Evolutionary conservation across 2,888 invertebrate species (phyloP).

Genomic region (Tachystola acroxantha): DNA sequence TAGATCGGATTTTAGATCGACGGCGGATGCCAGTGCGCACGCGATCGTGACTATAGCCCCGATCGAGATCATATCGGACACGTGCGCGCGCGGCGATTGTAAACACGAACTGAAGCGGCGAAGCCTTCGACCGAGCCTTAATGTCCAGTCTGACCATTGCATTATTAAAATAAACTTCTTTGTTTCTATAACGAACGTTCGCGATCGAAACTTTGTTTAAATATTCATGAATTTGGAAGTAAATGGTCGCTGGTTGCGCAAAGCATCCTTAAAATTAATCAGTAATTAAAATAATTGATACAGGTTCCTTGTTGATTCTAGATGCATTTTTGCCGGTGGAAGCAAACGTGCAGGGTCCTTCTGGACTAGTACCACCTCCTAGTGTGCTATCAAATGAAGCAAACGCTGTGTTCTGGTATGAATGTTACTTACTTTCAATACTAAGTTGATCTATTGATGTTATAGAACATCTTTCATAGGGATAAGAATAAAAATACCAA

Average conservation of each 20-base stretch:
- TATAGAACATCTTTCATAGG: no score
- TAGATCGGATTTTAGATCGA: constrained; percentile 21
- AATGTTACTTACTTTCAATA: no score
- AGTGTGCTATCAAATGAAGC: no score
- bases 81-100: constrained; percentile 61
- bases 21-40: constrained; percentile 41
- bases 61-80: constrained; percentile 43
- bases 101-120: constrained; percentile 41
- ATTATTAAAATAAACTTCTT: constrained; percentile 47
- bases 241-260: not conserved
- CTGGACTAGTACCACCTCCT: no score
- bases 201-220: not conserved
- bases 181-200: constrained; percentile 17
- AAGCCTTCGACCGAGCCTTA: constrained; percentile 17
- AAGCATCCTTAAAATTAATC: not conserved
- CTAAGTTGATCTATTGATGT: no score
- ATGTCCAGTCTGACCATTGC: constrained; percentile 26
- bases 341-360: no score
- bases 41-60: constrained; percentile 44
- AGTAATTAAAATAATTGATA: no score
- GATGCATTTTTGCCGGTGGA: no score
- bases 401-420: no score
- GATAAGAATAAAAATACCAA: constrained; percentile 5
- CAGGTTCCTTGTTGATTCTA: no score
- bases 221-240: no score